These are phyloP conservation scores for Odontocolon sp. DNA, from an alignment of 2,888 invertebrate genomes.

Conservation along the genomic window DNA sequence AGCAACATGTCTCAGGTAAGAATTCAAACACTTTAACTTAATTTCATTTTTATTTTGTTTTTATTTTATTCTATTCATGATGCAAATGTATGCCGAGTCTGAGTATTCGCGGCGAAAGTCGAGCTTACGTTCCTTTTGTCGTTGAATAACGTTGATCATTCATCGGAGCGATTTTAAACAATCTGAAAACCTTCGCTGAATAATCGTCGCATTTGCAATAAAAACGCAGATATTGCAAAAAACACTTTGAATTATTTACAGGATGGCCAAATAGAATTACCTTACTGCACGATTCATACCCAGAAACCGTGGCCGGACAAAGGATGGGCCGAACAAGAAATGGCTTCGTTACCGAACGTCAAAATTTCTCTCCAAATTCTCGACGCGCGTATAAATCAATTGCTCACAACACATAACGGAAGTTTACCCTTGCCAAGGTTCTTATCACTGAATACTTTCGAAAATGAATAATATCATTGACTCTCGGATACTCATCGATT, in stretches of 20 bases:
- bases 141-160: constrained; percentile 72
- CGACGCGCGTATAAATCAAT: constrained; percentile 84
- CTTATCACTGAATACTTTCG: constrained; percentile 52
- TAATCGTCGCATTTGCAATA: not conserved
- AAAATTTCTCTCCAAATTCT: constrained; percentile 84
- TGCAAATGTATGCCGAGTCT: constrained; percentile 74
- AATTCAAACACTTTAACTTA: not conserved
- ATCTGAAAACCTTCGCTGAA: constrained; percentile 40
- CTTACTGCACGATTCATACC: constrained; percentile 87
- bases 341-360: constrained; percentile 85
- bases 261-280: constrained; percentile 82
- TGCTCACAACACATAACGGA: constrained; percentile 89
- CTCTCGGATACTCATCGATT: not conserved
- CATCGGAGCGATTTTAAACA: constrained; percentile 67
- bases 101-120: constrained; percentile 69
- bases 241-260: constrained; percentile 64
- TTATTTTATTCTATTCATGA: not conserved
- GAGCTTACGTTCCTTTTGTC: constrained; percentile 73
- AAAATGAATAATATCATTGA: not conserved
- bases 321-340: constrained; percentile 89
- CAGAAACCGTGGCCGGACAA: constrained; percentile 83
- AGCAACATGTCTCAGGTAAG: constrained; percentile 74
- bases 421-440: constrained; percentile 90
- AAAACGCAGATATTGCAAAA: not conserved
- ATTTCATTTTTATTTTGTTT: not conserved